Evolutionary conservation across 2,888 invertebrate species (phyloP), one percentile per base, ranked within the genome.

Genomic region (Axea sp.): DNA sequence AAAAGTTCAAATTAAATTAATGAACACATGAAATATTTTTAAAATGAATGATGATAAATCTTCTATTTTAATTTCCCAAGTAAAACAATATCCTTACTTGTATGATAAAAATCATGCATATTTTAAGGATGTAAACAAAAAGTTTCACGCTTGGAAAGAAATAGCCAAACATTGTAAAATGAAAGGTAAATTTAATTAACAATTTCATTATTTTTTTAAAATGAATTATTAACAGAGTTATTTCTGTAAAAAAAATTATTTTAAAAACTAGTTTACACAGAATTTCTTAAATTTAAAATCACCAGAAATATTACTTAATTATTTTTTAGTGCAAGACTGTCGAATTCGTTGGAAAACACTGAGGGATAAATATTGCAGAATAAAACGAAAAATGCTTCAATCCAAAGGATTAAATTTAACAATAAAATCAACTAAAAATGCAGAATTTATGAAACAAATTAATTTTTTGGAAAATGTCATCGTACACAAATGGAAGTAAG

Each of bases 371-470:
- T 62, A 17, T 11, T 31, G 30, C 8, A 28, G 17, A 41, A 15
- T 14, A 9, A 62, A 30, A 51, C 39, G 12, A 39, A 62, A 19
- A 24, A 39, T 51, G 6, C 12, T 22, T 11, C 30, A 41, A 30
- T 11, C 9, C 7, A 14, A 22, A 19, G 8, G 9, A 15, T 3
- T 9, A 28, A 9, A 2, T 1, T 9, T 9, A 9, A 9, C 12
- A 33, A 6, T 14, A 39, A 24, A 3, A 19, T 49, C 17, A 28
- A n/a, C 12, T 9, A 62, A 37, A 28, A 49, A n/a, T 22, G 31
- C 15, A 8, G 41, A 51, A 8, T 47, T 62, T 11, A 51, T 62
- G 24, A 31, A 51, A 9, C 49, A 62, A 17, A 39, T 62, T 49
- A 9, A 41, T 1, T 62, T 62, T 41, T 19, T 62, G n/a, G 30